Evolutionary conservation across 2,888 invertebrate species (phyloP), one percentile per base, ranked within the genome.

Genomic region (Cylloceria caligata): DNA sequence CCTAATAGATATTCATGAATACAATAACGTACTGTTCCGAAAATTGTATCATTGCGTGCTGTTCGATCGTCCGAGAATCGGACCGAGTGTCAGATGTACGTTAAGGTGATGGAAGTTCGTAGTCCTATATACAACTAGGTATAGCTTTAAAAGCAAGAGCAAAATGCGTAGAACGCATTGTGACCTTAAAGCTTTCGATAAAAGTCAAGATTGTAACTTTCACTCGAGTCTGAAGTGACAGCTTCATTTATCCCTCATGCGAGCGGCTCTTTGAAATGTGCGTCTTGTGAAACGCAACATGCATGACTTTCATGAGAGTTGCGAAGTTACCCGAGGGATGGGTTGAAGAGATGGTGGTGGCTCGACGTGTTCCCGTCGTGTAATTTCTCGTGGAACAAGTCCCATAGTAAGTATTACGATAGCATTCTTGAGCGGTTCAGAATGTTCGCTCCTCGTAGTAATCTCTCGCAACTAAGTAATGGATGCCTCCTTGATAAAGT

Each of bases 391-490:
- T 67, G 60, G 72, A 67, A 79, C 78, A 79, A 57, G 49, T 30
- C 47, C 65, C 72, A 67, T 52, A 65, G 64, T n/a, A 27, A 57
- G 57, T 79, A 79, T 72, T 72, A 72, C 72, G 78, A 67, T 73
- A 60, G 67, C 36, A 72, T 72, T 79, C 78, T 72, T 55, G 67
- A 67, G 67, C 39, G 39, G 30, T 16, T 39, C n/a, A 11, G 57
- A 68, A 39, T 39, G 21, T 64, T 45, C 64, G 82, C 81, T 81
- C 80, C 85, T 86, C 80, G 84, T 81, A 81, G 86, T 89, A 88
- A 90, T 89, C 89, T 88, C 87, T 84, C 45, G 87, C 85, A 86
- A 86, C 87, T 89, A 88, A 88, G 88, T 90, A 89, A 90, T 89
- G 90, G 87, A 90, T 90, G 87, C 87, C 86, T 67, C 73, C 64